Base-by-base conservation (phyloP, 2,113 vertebrate genomes). In the Anser cygnoides region DNA sequence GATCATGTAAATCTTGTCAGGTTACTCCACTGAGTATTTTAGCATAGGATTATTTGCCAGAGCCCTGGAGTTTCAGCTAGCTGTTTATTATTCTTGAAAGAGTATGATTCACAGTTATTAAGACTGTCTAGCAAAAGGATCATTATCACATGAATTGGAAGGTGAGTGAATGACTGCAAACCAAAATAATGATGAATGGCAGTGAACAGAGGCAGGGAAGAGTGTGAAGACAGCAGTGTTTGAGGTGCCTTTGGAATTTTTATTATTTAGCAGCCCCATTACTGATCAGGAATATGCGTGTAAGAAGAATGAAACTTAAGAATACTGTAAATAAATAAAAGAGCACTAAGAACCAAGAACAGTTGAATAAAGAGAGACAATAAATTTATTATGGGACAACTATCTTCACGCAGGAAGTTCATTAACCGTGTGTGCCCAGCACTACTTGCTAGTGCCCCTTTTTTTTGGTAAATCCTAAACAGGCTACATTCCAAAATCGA, bases 31-130 rank as follows among this genome's bases (percentile, higher is more conserved):
- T 16, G 21, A 90, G 22, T 75, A 67, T 19, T 68, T 26, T 11
- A 72, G 54, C 61, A 84, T 2, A 57, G 33, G 26, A 63, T 73
- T 82, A 71, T 23, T 22, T 75, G 43, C 41, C 58, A 52, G 31
- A 43, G 49, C 17, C 46, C 43, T 52, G 50, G 21, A 49, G 58
- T 78, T 94, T 66, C 57, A 79, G 25, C 37, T 33, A 55, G 49
- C 31, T 59, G 26, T 62, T 93, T 68, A 74, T 75, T 78, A 81
- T 73, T 72, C 58, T 73, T 77, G 52, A 41, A 41, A 81, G 21
- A 87, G 63, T 89, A 35, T 37, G 50, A 89, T 57, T 87, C 54
- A 83, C 6, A 46, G 39, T 54, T 93, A 75, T 72, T 68, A 93
- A 58, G 33, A 25, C 20, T 20, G 33, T 44, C 77, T 71, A 55